Evolutionary conservation across 2,797 vertebrate species (phyloP), one percentile per base, ranked within the genome.

Genomic region (Sebastes taczanowskii): DNA sequence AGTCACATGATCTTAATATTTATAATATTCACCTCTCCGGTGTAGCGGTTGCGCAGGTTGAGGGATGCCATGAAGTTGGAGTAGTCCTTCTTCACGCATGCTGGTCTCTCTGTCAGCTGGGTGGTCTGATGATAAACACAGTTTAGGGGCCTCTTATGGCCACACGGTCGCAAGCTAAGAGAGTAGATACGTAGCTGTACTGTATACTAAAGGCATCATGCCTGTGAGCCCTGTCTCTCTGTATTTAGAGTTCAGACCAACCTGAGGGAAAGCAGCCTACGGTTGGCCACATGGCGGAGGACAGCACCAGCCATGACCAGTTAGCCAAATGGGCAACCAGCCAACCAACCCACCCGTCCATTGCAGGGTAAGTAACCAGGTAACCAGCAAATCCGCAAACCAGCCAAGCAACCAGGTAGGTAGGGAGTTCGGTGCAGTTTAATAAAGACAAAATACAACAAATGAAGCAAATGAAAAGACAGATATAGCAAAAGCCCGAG

Each of bases 11-110:
- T 9, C 4, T 20, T 42, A 25, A 35, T 18, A 27, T 35, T 60
- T 5, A n/a, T 4, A 20, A 42, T 6, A 8, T n/a, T 66, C 82
- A 98, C 98, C 97, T 99, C 98, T 94, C 98, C 98, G 1, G 98
- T 98, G 1, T 99, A 99, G 72, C 98, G 98, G 88, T 99, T 99
- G 20, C 98, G 96, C 78, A 99, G 84, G 86, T 99, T 99, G 30
- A 99, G 97, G 4, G 98, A 99, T 0, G 98, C 97, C 98, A 99
- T 99, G 94, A 99, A 99, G 92, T 97, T 99, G 91, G 98, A 99
- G 89, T 99, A 99, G 89, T 99, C 98, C 86, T 99, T 99, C 94
- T 99, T 99, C 86, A 99, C 97, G 65, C 98, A 99, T 6, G 96
- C 95, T 3, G 98, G 98, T 82, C 98, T 97, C 89, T 99, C 98